These are phyloP conservation scores for Saguinus midas DNA, from an alignment of 2,113 vertebrate genomes.

Conservation along the genomic window DNA sequence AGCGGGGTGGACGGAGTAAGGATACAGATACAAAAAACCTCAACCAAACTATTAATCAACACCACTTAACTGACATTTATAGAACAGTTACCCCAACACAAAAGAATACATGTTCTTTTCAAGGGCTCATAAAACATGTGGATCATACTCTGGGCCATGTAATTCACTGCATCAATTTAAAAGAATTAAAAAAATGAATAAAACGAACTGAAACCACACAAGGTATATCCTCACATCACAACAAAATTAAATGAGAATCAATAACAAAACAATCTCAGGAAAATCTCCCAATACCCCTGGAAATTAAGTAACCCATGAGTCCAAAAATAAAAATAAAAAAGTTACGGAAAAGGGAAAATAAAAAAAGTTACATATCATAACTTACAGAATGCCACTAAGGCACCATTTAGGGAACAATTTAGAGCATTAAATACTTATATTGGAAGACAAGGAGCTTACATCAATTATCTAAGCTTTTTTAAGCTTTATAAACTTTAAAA, in stretches of 20 bases:
- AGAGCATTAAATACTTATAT: not conserved
- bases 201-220: not conserved
- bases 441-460: not conserved
- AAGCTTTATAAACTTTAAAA: not conserved
- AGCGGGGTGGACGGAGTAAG: not conserved
- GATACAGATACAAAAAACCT: not conserved
- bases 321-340: not conserved
- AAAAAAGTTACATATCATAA: not conserved
- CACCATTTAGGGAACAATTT: not conserved
- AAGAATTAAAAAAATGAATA: not conserved
- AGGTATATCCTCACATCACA: not conserved
- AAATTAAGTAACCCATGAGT: not conserved
- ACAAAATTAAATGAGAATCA: not conserved
- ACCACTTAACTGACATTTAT: too few species aligned
- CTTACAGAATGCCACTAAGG: not conserved
- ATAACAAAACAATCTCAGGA: not conserved
- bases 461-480: not conserved
- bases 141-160: not conserved
- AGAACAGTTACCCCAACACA: too few species aligned
- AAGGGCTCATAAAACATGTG: not conserved
- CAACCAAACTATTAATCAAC: not conserved
- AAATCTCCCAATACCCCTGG: not conserved
- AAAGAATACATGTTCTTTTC: too few species aligned
- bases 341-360: not conserved
- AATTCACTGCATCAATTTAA: not conserved